These are phyloP conservation scores for Aplysia californica DNA, from an alignment of 1,140 invertebrate genomes.

Conservation along the genomic window DNA sequence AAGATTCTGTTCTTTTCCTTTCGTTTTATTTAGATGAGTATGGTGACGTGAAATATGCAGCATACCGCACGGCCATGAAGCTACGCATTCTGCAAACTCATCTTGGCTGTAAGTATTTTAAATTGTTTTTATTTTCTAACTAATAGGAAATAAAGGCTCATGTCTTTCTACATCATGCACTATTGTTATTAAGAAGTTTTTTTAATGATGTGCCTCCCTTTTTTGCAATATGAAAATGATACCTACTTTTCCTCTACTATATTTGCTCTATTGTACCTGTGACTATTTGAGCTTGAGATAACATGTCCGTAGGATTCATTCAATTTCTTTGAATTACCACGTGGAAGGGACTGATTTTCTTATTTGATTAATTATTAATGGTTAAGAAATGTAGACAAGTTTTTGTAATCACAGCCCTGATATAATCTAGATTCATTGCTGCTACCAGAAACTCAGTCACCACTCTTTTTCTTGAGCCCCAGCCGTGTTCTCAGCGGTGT, in stretches of 20 bases:
- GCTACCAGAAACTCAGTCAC: too few relatives aligned
- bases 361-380: too few relatives aligned
- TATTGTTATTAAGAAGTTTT: neutral
- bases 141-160: neutral
- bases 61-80: slow-evolving; percentile 63
- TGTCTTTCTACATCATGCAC: too few relatives aligned
- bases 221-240: neutral
- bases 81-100: slow-evolving; percentile 64
- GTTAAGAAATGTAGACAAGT: too few relatives aligned
- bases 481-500: too few relatives aligned
- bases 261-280: neutral
- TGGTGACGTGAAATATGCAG: slow-evolving; percentile 58
- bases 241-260: neutral
- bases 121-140: neutral
- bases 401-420: too few relatives aligned
- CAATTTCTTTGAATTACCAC: too few relatives aligned
- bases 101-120: slow-evolving; percentile 71
- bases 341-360: too few relatives aligned
- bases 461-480: too few relatives aligned
- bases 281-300: neutral
- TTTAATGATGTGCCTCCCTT: neutral
- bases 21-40: slow-evolving; percentile 33
- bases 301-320: too few relatives aligned
- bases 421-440: too few relatives aligned
- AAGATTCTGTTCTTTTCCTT: neutral